Evolutionary conservation across 2,888 invertebrate genomes (phyloP).

Genomic region (Brachypalpus laphriformis): DNA sequence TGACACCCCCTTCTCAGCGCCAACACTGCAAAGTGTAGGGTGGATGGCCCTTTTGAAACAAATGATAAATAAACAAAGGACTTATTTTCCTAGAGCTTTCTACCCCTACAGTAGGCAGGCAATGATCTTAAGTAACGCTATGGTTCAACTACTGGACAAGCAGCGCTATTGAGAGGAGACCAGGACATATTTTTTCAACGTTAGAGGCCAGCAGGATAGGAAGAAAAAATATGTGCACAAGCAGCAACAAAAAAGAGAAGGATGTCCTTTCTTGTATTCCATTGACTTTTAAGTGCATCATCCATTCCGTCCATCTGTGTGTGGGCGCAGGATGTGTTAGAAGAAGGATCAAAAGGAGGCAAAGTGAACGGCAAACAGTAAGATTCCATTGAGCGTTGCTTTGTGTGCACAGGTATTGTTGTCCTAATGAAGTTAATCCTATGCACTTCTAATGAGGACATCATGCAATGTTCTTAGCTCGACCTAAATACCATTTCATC

Average conservation of each 20-base stretch:
- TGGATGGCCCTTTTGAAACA: conserved; percentile 34
- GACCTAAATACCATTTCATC: conserved; percentile 48
- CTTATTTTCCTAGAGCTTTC: conserved; percentile 5
- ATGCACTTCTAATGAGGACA: conserved; percentile 59
- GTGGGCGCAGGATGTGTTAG: not conserved
- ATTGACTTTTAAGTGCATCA: conserved; percentile 55
- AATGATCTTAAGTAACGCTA: not conserved
- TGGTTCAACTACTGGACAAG: conserved; percentile 47
- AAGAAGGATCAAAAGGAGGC: not conserved
- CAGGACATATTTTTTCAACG: not conserved
- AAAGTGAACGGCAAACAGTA: conserved; percentile 41
- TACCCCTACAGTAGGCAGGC: conserved; percentile 12
- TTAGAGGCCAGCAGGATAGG: conserved; percentile 7
- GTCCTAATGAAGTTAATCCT: conserved; percentile 65
- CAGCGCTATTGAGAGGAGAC: not conserved
- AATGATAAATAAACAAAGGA: conserved; percentile 71
- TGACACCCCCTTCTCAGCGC: not conserved
- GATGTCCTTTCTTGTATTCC: not conserved
- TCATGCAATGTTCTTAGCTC: conserved; percentile 23
- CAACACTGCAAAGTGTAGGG: not conserved
- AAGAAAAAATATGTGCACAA: not conserved
- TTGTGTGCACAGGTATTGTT: conserved; percentile 21
- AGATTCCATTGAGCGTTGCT: no score
- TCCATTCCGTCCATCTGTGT: conserved; percentile 12
- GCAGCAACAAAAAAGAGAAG: not conserved